Percentiles rank a stretch among this genome's conserved stretches.
These are phyloP conservation scores for Poeciliopsis occidentalis DNA, from an alignment of 2,113 vertebrate genomes.

Conservation along the genomic window DNA sequence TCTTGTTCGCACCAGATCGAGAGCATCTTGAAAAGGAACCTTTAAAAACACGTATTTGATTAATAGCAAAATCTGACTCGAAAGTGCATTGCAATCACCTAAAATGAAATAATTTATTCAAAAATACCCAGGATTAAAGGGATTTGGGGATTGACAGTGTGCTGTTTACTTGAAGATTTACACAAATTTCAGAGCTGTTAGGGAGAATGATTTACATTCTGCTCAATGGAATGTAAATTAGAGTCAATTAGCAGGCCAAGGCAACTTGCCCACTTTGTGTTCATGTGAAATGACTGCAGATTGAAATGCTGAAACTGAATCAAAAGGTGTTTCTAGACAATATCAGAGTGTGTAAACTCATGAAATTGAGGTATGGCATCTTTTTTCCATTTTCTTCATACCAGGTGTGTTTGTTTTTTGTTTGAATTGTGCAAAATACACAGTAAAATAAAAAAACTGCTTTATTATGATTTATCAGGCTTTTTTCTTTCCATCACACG, in stretches of 20 bases:
- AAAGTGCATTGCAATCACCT: not conserved
- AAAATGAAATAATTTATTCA: conserved; percentile 1
- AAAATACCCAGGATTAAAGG: conserved; percentile 10
- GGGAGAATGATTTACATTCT: conserved; percentile 32
- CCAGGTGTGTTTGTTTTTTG: no score
- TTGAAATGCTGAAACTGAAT: conserved; percentile 12
- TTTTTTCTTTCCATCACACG: no score
- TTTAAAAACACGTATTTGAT: conserved; percentile 50
- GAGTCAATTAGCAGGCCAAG: conserved; percentile 6
- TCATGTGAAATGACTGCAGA: conserved; percentile 13
- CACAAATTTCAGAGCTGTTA: not conserved
- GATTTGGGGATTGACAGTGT: not conserved
- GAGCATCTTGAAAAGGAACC: conserved; percentile 93
- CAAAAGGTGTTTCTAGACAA: no score
- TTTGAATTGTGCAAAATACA: no score
- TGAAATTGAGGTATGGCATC: no score
- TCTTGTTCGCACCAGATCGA: conserved; percentile 90
- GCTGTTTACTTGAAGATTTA: conserved; percentile 9
- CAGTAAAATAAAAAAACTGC: no score
- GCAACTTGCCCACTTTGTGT: conserved; percentile 8
- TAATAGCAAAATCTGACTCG: not conserved
- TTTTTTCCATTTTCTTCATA: no score
- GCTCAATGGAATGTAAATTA: conserved; percentile 23
- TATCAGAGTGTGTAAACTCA: no score
- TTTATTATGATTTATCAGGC: no score